These are phyloP conservation scores for Cylindroiulus punctatus DNA, from an alignment of 2,888 invertebrate genomes.

Conservation along the genomic window DNA sequence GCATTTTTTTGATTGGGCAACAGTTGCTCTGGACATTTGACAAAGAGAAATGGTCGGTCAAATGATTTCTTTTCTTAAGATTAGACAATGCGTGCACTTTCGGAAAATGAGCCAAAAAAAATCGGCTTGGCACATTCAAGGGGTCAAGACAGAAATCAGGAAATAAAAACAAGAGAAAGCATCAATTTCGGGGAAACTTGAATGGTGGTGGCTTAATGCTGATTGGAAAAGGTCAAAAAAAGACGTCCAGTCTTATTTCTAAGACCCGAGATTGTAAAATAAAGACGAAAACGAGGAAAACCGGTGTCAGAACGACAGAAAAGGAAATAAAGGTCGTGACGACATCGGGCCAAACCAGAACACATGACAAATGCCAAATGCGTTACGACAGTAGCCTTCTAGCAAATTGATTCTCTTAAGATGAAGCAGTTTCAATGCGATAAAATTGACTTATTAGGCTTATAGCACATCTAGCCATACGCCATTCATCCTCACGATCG, in stretches of 20 bases:
- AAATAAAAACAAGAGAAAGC: conserved; percentile 44
- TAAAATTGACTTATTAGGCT: conserved; percentile 42
- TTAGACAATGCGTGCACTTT: conserved; percentile 10
- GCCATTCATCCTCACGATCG: not conserved
- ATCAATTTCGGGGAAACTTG: conserved; percentile 38
- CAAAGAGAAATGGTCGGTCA: conserved; percentile 21
- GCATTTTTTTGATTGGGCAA: conserved; percentile 27
- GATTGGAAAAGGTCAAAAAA: conserved; percentile 45
- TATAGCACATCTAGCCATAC: not conserved
- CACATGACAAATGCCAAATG: not conserved
- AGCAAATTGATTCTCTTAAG: conserved; percentile 39
- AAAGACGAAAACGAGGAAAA: conserved; percentile 43
- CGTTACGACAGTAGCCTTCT: not conserved
- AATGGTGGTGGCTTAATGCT: conserved; percentile 33
- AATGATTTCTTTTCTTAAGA: not conserved
- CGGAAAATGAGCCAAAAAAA: not conserved
- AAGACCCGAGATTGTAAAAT: conserved; percentile 40
- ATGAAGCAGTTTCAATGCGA: conserved; percentile 7
- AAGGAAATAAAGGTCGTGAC: conserved; percentile 4
- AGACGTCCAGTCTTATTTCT: conserved; percentile 32
- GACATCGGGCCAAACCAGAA: not conserved
- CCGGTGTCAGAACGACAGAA: not conserved
- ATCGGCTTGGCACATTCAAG: not conserved
- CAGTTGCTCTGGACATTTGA: conserved; percentile 42
- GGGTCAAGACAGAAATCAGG: conserved; percentile 41